Conservation (phyloP, 2,113 vertebrate genomes). For the Pachyramphus minor region DNA sequence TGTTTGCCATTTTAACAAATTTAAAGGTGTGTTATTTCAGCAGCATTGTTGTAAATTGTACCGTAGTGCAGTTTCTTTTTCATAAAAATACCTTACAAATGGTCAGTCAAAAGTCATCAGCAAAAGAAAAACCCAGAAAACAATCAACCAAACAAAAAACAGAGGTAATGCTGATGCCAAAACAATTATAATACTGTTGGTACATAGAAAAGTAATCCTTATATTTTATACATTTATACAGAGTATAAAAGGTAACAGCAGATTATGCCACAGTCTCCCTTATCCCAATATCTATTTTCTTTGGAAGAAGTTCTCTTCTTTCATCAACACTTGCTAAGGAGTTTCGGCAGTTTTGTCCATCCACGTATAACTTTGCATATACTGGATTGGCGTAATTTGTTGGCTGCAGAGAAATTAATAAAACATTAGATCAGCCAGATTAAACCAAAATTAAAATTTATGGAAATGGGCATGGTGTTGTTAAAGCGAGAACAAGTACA, state of each 20-base stretch:
- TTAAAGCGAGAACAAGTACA: constrained; percentile 9
- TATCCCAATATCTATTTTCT: constrained; percentile 98
- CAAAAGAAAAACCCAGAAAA: constrained; percentile 81
- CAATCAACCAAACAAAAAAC: constrained; percentile 73
- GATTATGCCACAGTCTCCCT: constrained; percentile 98
- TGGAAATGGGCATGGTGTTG: constrained; percentile 28
- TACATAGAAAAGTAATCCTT: constrained; percentile 95
- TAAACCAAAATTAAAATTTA: neutral
- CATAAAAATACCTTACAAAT: constrained; percentile 89
- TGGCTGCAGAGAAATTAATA: constrained; percentile 76
- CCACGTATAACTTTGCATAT: constrained; percentile 96
- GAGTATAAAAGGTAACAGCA: constrained; percentile 92
- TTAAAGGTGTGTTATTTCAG: constrained; percentile 85
- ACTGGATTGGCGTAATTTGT: constrained; percentile 98
- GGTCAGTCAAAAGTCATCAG: constrained; percentile 84
- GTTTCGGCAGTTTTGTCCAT: constrained; percentile 95
- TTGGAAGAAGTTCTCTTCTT: constrained; percentile 99
- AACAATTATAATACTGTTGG: constrained; percentile 87
- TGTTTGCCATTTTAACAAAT: constrained; percentile 79
- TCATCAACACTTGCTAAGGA: constrained; percentile 95
- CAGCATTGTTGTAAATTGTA: constrained; percentile 90
- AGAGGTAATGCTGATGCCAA: constrained; percentile 91
- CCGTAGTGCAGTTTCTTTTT: constrained; percentile 85
- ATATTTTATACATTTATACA: constrained; percentile 96
- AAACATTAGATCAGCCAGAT: neutral